Percentiles rank a stretch among this genome's conserved stretches.
Evolutionary conservation across 1,140 invertebrate genomes (phyloP).

Genomic region (Anastrepha obliqua): DNA sequence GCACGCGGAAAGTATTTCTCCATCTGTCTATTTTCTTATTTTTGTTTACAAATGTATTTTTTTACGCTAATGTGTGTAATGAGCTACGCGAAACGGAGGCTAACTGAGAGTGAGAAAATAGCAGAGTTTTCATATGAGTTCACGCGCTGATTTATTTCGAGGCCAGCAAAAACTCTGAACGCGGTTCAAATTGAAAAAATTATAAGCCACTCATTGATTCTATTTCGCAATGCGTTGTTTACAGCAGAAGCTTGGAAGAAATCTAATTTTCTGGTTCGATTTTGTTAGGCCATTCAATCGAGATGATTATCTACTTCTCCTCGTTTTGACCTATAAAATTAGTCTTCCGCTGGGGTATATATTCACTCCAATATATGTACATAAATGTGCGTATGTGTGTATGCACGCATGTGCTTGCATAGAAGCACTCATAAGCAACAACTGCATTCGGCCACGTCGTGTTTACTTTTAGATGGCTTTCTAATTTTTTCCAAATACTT

Average conservation of each 20-base stretch:
- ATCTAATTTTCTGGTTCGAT: too few species aligned
- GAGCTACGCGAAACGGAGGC: too few species aligned
- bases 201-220: too few species aligned
- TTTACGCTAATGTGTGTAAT: not conserved
- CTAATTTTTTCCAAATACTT: conserved; percentile 21
- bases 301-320: not conserved
- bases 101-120: not conserved
- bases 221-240: not conserved
- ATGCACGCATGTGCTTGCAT: not conserved
- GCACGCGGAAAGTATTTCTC: not conserved
- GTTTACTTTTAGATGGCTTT: conserved; percentile 6
- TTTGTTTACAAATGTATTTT: not conserved
- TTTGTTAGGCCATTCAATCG: too few species aligned
- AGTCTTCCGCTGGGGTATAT: not conserved
- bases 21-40: not conserved
- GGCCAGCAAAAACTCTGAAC: not conserved
- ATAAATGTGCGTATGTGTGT: not conserved
- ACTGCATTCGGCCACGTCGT: not conserved
- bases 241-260: not conserved
- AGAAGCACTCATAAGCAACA: not conserved
- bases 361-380: too few species aligned
- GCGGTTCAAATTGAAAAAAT: too few species aligned
- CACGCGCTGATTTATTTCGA: conserved; percentile 28
- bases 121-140: not conserved
- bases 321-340: not conserved